Base-by-base conservation (phyloP, 2,797 vertebrate genomes). In the Molossus molossus region DNA sequence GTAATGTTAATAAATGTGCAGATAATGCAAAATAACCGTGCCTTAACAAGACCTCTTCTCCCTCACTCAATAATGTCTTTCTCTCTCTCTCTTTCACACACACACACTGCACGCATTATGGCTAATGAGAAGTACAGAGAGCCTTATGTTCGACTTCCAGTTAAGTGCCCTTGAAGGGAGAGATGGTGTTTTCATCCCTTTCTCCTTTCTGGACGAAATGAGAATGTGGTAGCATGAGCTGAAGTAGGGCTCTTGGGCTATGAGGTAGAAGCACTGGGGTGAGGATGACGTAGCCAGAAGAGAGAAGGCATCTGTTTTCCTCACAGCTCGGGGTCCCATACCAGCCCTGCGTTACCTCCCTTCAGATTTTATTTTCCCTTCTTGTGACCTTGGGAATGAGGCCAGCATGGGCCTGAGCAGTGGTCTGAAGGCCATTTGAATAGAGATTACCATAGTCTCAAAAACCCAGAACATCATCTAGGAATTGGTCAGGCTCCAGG, bases 1-100 rank as follows among this genome's bases (percentile, higher is more conserved):
- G 5, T 62, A 77, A 93, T 33, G 65, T 33, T 10, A 95, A 58
- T 27, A 73, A 58, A 48, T 94, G n/a, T 64, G 1, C n/a, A 75
- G 72, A 58, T 57, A 58, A 89, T 75, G 76, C 50, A 77, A 88
- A 87, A 87, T 53, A 85, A 72, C 21, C 48, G 18, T 67, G 33
- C 17, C 14, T 86, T 82, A 77, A 25, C 15, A 73, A 53, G 27
- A 81, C 17, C 53, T 55, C 21, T 20, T 25, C 8, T 21, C 7
- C 4, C 29, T 77, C 33, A 29, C 25, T 21, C 50, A 75, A n/a
- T 62, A 62, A 60, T 62, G 33, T 69, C 29, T 50, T 4, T 64
- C 67, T 55, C 17, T 4, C 21, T 14, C 25, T 60, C 9, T 48
- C 60, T 37, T 37, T 7, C 21, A 67, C 17, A 13, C 10, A 33